Base-by-base conservation (phyloP, 2,797 vertebrate species). In the Premnoplex brunnescens region DNA sequence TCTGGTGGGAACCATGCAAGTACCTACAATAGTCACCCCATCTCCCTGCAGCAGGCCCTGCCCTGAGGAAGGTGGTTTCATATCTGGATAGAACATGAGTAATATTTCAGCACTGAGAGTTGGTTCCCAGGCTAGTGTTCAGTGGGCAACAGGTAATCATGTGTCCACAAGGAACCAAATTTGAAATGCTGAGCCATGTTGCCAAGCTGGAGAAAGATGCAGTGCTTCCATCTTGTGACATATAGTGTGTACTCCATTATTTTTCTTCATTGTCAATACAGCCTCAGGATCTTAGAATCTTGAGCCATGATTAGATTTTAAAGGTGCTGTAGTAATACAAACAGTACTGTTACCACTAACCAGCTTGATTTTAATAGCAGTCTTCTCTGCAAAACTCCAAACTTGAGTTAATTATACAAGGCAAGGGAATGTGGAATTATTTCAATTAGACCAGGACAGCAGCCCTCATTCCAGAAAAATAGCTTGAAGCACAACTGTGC, bases 341-440 rank as follows among this genome's bases (percentile, higher is more conserved):
- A 66, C 6, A 23, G 41, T 54, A 30, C 32, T 75, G 36, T 54
- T 85, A 36, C 85, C 67, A 39, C 37, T 87, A 81, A 87, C 18
- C 30, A 75, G 13, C 51, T 74, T 81, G 32, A 37, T 83, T 83
- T 93, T 93, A 88, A 83, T 67, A 85, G 56, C 1, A 0, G 24
- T 89, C 84, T 59, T 78, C 32, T 83, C 82, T 85, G 54, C 60
- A 92, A 89, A 94, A 69, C 89, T 72, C 48, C 93, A 93, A 89
- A 63, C 26, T 15, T 15, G n/a, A 52, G 19, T 74, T 95, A 94
- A 92, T 94, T 71, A 44, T 32, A 83, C 34, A 59, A 85, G 49
- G 21, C 23, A 11, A 3, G 23, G 19, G 28, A 73, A 71, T 67
- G 37, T 78, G 58, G 21, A 82, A 71, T 92, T 82, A 51, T 19